These are phyloP conservation scores for Pardalotus punctatus DNA, from an alignment of 2,113 vertebrate species.

Conservation along the genomic window DNA sequence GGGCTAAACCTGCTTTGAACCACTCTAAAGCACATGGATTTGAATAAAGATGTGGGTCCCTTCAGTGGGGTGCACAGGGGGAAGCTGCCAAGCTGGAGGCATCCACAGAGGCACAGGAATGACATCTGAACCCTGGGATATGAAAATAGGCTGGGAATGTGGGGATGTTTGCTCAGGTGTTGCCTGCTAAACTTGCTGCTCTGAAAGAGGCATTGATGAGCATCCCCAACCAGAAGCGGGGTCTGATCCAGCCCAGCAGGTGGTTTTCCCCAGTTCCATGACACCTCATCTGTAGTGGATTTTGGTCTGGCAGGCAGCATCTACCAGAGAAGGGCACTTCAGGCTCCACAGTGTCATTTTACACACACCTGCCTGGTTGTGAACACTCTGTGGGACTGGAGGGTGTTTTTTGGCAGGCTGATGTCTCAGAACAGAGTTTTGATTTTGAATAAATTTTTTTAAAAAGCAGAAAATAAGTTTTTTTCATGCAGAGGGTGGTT, in stretches of 20 bases:
- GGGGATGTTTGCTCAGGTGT: neutral
- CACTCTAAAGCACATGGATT: accelerated
- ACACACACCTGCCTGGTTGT: neutral
- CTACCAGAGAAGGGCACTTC: neutral
- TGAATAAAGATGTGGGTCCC: neutral
- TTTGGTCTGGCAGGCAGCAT: neutral
- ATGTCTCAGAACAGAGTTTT: neutral
- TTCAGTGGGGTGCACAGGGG: neutral
- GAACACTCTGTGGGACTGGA: neutral
- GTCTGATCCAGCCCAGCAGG: neutral
- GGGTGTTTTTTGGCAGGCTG: neutral
- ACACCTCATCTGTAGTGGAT: accelerated
- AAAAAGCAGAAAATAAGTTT: too few species aligned
- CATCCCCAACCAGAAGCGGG: neutral
- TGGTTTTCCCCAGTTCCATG: neutral
- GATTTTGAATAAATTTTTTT: neutral
- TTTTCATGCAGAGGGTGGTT: neutral
- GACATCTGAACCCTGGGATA: neutral
- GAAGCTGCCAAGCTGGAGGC: neutral
- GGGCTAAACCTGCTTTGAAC: neutral
- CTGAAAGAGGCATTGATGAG: constrained; percentile 5
- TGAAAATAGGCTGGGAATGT: neutral
- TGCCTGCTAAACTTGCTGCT: neutral
- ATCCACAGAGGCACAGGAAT: neutral
- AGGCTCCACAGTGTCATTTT: neutral